phyloP scores from a whole-genome alignment of 1,140 invertebrate genomes.

The Calosoma granatense region DNA sequence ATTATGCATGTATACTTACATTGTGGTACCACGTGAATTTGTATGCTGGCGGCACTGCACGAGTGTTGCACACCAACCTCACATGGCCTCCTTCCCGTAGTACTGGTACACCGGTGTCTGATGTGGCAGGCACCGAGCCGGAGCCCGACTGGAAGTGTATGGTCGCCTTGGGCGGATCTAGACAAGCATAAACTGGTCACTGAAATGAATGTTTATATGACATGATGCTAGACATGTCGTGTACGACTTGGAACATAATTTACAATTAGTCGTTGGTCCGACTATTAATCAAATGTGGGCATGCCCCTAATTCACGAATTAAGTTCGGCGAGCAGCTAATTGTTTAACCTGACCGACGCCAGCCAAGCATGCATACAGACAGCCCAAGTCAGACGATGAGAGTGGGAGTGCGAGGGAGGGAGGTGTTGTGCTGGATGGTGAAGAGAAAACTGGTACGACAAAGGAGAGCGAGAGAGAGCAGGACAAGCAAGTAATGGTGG shows the following conservation, averaged over 20 bases:
- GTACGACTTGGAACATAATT: background rate
- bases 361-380: background rate
- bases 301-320: constrained; percentile 1
- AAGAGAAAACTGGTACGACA: too few species aligned
- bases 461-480: too few species aligned
- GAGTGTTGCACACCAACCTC: background rate
- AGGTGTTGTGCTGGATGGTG: too few species aligned
- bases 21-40: background rate
- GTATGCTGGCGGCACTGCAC: background rate
- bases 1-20: background rate
- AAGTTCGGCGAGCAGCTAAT: constrained; percentile 1
- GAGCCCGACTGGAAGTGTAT: background rate
- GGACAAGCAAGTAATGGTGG: background rate
- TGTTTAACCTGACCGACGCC: constrained; percentile 6
- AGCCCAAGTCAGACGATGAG: background rate
- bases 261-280: background rate
- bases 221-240: background rate
- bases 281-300: constrained; percentile 3
- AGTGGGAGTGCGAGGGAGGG: too few species aligned
- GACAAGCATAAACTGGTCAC: too few species aligned
- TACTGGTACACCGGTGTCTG: background rate
- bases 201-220: too few species aligned
- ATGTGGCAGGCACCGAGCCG: background rate
- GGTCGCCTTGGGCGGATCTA: background rate
- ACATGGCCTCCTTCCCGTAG: background rate